Percentiles rank a stretch among this genome's conserved stretches.
These are phyloP conservation scores for Chelmon rostratus DNA, from an alignment of 2,797 vertebrate species.

Conservation along the genomic window DNA sequence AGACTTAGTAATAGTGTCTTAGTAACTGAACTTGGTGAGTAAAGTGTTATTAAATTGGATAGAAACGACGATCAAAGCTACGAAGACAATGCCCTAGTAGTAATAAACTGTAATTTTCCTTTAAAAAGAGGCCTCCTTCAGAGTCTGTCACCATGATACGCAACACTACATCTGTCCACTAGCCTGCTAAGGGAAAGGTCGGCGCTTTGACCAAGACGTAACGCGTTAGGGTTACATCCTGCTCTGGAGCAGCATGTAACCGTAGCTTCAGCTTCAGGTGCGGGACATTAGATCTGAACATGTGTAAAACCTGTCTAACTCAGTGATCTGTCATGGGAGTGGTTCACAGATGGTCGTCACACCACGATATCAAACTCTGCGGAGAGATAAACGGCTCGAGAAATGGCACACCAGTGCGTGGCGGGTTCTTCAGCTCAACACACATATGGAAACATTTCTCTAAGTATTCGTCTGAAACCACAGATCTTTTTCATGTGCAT, in stretches of 20 bases:
- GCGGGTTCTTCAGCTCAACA: constrained; percentile 30
- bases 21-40: background rate
- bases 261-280: constrained; percentile 24
- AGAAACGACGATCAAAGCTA: background rate
- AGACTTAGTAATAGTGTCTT: background rate
- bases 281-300: constrained; percentile 38
- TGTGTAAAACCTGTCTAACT: background rate
- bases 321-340: constrained; percentile 39
- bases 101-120: background rate
- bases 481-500: constrained; percentile 13
- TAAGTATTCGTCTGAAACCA: constrained; percentile 9
- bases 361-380: constrained; percentile 26
- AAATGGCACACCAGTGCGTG: constrained; percentile 25
- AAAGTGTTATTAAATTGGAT: background rate
- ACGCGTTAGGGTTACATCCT: constrained; percentile 2
- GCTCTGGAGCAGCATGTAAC: constrained; percentile 20
- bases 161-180: background rate
- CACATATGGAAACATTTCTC: constrained; percentile 27
- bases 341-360: constrained; percentile 42
- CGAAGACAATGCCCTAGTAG: background rate
- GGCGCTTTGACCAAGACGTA: background rate
- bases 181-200: constrained; percentile 13
- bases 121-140: background rate
- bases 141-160: background rate
- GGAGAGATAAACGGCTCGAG: constrained; percentile 31